These are phyloP conservation scores for Romanomermis culicivorax DNA, from an alignment of 2,888 invertebrate genomes.

Conservation along the genomic window DNA sequence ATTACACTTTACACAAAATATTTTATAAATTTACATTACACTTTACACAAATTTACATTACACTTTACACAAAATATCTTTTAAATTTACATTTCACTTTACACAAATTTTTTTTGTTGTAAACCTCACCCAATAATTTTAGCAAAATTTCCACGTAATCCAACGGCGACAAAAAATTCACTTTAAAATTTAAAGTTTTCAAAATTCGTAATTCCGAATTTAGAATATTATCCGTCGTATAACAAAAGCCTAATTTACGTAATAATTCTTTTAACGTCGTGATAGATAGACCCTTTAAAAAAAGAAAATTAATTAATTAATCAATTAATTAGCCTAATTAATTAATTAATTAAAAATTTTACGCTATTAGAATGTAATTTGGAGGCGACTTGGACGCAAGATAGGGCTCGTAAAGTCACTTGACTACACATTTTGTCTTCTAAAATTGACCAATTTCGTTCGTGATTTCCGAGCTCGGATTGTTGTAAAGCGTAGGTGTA, in stretches of 20 bases:
- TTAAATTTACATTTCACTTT: too few relatives aligned
- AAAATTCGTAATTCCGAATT: slow-evolving; percentile 32
- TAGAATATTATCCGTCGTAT: slow-evolving; percentile 28
- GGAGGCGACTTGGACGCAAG: slow-evolving; percentile 33
- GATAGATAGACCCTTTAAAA: slow-evolving; percentile 26
- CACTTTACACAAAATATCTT: too few relatives aligned
- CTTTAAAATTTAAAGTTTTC: slow-evolving; percentile 27
- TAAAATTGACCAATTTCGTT: slow-evolving; percentile 11
- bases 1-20: too few relatives aligned
- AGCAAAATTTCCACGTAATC: slow-evolving; percentile 28
- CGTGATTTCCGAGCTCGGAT: neutral
- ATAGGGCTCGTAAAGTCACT: slow-evolving; percentile 28
- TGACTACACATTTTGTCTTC: slow-evolving; percentile 26
- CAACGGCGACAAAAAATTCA: slow-evolving; percentile 23
- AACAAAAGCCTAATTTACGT: slow-evolving; percentile 27
- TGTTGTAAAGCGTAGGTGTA: slow-evolving; percentile 14
- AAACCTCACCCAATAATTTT: slow-evolving; percentile 16
- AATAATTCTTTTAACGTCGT: slow-evolving; percentile 23
- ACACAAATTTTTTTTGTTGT: too few relatives aligned
- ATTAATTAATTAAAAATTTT: slow-evolving; percentile 12
- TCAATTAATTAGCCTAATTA: neutral
- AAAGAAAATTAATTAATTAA: too few relatives aligned
- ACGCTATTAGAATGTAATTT: slow-evolving; percentile 31
- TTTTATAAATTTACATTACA: too few relatives aligned
- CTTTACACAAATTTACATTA: too few relatives aligned